A percentile compares a stretch with the other conserved stretches of the same genome.
Conservation (phyloP, 2,113 vertebrate species). For the Notothenia coriiceps region DNA sequence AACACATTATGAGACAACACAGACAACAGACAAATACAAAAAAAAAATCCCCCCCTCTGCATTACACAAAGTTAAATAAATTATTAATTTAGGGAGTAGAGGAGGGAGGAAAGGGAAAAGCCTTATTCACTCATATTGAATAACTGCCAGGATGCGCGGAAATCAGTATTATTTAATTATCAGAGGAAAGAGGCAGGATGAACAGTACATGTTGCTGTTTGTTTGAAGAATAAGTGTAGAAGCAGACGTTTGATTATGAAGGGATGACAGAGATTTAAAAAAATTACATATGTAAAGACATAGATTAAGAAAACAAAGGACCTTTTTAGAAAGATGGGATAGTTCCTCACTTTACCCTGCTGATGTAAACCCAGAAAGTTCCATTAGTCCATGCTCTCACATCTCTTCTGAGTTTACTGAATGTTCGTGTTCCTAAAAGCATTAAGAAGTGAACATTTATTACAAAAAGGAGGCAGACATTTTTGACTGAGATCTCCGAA, state of each 20-base stretch:
- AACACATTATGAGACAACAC: no score
- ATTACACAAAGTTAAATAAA: no score
- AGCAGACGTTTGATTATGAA: background rate
- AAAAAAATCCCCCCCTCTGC: no score
- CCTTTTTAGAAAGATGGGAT: background rate
- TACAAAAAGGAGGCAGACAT: no score
- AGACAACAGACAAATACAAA: no score
- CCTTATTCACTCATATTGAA: background rate
- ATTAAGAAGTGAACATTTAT: no score
- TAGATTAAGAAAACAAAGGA: background rate
- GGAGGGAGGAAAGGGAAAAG: no score
- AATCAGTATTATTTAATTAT: background rate
- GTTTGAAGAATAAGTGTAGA: background rate
- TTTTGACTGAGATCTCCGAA: no score
- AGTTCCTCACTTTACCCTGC: background rate
- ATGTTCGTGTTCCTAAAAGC: no score
- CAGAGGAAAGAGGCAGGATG: background rate
- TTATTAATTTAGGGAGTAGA: background rate
- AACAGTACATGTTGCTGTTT: background rate
- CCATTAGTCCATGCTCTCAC: no score
- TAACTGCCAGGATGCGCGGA: background rate
- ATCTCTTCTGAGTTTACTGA: no score
- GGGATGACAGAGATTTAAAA: background rate
- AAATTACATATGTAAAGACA: background rate
- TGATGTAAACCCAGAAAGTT: background rate